phyloP scores from a whole-genome alignment of 2,888 invertebrate genomes.

The Xanthostigma xanthostigma region DNA sequence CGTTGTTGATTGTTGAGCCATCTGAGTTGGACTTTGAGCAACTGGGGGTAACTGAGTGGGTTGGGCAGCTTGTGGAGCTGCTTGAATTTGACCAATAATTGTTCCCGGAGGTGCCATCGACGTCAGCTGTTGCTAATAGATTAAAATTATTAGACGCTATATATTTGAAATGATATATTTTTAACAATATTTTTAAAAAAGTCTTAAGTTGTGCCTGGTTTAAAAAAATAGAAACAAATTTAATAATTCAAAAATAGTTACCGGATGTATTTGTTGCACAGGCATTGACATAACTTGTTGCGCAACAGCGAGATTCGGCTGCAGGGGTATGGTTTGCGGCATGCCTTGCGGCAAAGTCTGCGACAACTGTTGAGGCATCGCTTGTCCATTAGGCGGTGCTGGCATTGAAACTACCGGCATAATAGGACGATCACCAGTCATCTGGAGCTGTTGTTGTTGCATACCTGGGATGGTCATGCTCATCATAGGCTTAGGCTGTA shows the following conservation, averaged over 20 bases:
- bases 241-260: constrained; percentile 24
- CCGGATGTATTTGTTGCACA: constrained; percentile 45
- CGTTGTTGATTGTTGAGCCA: constrained; percentile 18
- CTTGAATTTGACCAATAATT: constrained; percentile 29
- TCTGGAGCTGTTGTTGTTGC: constrained; percentile 30
- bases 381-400: constrained; percentile 33
- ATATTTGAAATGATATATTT: neutral
- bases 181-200: neutral
- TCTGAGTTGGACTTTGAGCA: constrained; percentile 20
- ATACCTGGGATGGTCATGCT: constrained; percentile 44
- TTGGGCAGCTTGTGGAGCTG: constrained; percentile 22
- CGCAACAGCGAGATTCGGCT: constrained; percentile 28
- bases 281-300: constrained; percentile 30
- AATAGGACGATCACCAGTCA: constrained; percentile 36
- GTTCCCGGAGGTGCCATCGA: constrained; percentile 36
- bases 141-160: constrained; percentile 1
- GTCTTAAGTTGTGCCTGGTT: neutral
- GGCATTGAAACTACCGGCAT: constrained; percentile 53
- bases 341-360: constrained; percentile 34
- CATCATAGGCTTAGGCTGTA: constrained; percentile 40
- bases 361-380: constrained; percentile 39
- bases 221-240: neutral
- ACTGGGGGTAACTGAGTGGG: constrained; percentile 23
- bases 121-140: constrained; percentile 24
- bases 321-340: constrained; percentile 41